Evolutionary conservation across 2,888 invertebrate genomes (phyloP).

Genomic region (Dryadula phaetusa): DNA sequence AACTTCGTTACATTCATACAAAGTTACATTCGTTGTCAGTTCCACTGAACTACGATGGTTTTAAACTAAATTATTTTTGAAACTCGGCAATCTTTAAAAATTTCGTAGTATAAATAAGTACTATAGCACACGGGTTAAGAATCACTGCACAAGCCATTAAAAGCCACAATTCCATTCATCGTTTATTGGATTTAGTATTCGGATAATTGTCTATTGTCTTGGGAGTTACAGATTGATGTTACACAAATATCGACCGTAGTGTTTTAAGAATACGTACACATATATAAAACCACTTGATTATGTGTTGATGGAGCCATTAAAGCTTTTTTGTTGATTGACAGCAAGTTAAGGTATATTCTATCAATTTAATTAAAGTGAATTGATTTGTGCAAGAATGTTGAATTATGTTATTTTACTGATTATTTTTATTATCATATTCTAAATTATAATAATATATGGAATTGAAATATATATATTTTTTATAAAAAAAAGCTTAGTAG

Average conservation of each 20-base stretch:
- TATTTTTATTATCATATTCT: no score
- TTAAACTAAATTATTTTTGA: no score
- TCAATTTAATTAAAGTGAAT: neutral
- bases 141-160: conserved; percentile 41
- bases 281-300: conserved; percentile 38
- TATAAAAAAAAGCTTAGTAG: no score
- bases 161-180: conserved; percentile 46
- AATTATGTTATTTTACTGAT: no score
- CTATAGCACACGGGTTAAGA: neutral
- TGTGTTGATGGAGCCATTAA: conserved; percentile 45
- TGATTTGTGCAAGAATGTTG: no score
- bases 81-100: neutral
- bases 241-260: conserved; percentile 40
- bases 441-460: no score
- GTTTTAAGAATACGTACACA: conserved; percentile 30
- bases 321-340: conserved; percentile 43
- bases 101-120: neutral
- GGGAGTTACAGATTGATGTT: conserved; percentile 36
- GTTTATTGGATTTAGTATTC: conserved; percentile 50
- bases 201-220: conserved; percentile 51
- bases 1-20: no score
- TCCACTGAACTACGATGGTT: no score
- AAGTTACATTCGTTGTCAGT: no score
- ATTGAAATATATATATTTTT: no score
- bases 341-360: conserved; percentile 36